Conservation (phyloP, 2,797 vertebrate genomes). For the Macrochelys suwanniensis region DNA sequence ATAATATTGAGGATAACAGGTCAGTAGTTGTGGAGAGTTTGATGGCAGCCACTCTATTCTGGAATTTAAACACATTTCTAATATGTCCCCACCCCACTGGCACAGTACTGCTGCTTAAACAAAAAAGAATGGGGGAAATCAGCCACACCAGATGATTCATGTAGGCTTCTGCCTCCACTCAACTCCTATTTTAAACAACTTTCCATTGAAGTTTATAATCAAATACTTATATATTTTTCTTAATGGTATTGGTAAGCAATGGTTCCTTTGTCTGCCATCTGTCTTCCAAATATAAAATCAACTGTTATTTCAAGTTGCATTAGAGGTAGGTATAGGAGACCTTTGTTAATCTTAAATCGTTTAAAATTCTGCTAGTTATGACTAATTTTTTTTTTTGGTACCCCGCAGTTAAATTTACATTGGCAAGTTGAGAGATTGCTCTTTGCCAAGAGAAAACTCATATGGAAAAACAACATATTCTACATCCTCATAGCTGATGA, state of each 20-base stretch:
- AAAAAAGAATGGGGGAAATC: slow-evolving; percentile 26
- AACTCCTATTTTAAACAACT: slow-evolving; percentile 73
- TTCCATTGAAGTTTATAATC: slow-evolving; percentile 64
- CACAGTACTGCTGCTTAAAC: slow-evolving; percentile 36
- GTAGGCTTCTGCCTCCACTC: slow-evolving; percentile 62
- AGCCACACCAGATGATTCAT: slow-evolving; percentile 71
- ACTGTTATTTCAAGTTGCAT: slow-evolving; percentile 54
- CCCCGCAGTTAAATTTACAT: slow-evolving; percentile 59
- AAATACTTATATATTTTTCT: slow-evolving; percentile 60
- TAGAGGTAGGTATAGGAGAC: slow-evolving; percentile 54
- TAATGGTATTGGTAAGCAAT: slow-evolving; percentile 66
- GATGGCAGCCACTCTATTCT: slow-evolving; percentile 7
- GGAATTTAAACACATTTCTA: slow-evolving; percentile 12
- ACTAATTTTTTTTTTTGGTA: slow-evolving; percentile 66
- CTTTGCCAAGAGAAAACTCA: slow-evolving; percentile 56
- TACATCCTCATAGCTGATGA: slow-evolving; percentile 21
- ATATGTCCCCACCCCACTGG: slow-evolving; percentile 44
- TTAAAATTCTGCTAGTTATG: slow-evolving; percentile 54
- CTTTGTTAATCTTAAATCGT: slow-evolving; percentile 67
- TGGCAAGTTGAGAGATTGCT: slow-evolving; percentile 55
- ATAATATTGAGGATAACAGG: slow-evolving; percentile 21
- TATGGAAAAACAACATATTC: slow-evolving; percentile 47
- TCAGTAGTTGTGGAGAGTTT: slow-evolving; percentile 8
- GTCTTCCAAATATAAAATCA: slow-evolving; percentile 67
- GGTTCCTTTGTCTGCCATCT: slow-evolving; percentile 62